Percentiles rank a stretch among this genome's conserved stretches.
Conservation (phyloP, 2,888 invertebrate genomes). For the Cybosia mesomella region DNA sequence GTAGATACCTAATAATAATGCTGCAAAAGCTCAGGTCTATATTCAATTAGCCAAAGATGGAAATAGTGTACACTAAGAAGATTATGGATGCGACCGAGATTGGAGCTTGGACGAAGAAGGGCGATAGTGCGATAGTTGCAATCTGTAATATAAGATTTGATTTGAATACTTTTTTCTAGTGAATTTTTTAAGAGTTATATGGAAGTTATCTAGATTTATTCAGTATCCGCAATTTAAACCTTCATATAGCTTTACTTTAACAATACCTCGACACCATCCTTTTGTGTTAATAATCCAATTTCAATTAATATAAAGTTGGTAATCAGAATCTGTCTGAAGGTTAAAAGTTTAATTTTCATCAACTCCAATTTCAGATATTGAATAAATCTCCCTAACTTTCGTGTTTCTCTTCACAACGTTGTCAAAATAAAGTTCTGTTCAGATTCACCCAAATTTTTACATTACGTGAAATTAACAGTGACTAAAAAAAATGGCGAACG, state of each 20-base stretch:
- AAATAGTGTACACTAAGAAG: neutral
- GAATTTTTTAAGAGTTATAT: too few relatives aligned
- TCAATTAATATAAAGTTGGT: slow-evolving; percentile 32
- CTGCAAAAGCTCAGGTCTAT: too few relatives aligned
- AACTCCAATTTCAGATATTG: slow-evolving; percentile 42
- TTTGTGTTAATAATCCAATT: slow-evolving; percentile 2
- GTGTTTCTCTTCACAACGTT: slow-evolving; percentile 28
- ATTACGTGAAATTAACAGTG: neutral
- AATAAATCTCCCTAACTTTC: slow-evolving; percentile 36
- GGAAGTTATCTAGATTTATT: too few relatives aligned
- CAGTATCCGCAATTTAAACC: neutral
- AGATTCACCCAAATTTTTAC: neutral
- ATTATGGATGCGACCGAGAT: too few relatives aligned
- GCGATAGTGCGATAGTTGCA: too few relatives aligned
- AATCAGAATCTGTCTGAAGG: slow-evolving; percentile 30
- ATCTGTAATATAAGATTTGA: too few relatives aligned
- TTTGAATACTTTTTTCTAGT: too few relatives aligned
- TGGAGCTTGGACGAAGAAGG: too few relatives aligned
- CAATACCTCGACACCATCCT: neutral
- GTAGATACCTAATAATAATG: too few relatives aligned
- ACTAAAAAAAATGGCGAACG: neutral
- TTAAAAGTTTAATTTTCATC: slow-evolving; percentile 41
- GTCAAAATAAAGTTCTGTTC: slow-evolving; percentile 16
- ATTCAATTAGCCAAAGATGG: neutral
- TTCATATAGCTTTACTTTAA: neutral